Conservation (phyloP, 2,797 vertebrate species). For the Alosa sapidissima region DNA sequence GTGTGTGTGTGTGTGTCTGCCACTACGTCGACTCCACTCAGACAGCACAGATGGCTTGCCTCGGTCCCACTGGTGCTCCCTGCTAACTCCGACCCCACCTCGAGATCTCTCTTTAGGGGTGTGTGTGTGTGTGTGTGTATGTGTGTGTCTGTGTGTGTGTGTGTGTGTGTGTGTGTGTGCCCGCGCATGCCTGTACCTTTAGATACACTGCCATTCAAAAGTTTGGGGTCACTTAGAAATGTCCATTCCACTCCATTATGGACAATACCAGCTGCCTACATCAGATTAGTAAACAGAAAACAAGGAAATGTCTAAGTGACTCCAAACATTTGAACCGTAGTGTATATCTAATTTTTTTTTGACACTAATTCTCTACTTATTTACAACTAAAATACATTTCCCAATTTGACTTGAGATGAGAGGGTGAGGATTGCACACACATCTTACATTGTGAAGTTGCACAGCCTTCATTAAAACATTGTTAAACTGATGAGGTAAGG, state of each 20-base stretch:
- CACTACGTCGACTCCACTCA: background rate
- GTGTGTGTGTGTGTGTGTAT: background rate
- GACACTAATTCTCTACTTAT: background rate
- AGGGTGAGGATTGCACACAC: background rate
- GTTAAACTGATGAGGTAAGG: background rate
- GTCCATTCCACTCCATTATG: too few species aligned
- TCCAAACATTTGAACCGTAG: too few species aligned
- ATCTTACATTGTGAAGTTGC: background rate
- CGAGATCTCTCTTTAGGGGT: background rate
- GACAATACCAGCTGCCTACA: too few species aligned
- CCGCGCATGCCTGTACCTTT: background rate
- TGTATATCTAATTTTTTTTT: background rate
- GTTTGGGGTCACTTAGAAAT: too few species aligned
- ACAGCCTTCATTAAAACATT: background rate
- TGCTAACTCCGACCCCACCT: background rate
- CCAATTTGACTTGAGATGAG: background rate
- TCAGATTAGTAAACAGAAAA: too few species aligned
- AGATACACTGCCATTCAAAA: too few species aligned
- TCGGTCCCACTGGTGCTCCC: background rate
- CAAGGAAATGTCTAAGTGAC: too few species aligned
- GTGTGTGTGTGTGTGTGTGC: background rate
- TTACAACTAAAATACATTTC: background rate
- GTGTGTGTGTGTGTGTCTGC: background rate
- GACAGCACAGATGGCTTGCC: conserved; percentile 10
- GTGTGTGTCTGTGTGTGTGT: background rate